Evolutionary conservation across 2,888 invertebrate species (phyloP), one percentile per base, ranked within the genome.

Genomic region (Amaurobius ferox): DNA sequence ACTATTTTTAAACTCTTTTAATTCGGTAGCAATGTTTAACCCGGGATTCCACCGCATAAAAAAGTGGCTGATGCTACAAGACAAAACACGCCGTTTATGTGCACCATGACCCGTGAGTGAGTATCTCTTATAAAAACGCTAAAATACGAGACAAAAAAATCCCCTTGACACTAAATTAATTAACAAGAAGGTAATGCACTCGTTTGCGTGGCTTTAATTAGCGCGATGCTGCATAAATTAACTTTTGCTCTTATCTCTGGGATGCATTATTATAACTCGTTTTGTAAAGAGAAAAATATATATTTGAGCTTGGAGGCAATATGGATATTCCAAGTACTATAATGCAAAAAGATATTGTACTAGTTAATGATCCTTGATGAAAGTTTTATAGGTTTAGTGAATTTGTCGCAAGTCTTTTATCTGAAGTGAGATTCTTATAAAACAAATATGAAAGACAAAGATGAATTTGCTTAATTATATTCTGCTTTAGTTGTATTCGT

Each of bases 111-210:
- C 81, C 61, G 44, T 23, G 23, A 55, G 3, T 55, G 23, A 55
- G 11, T 11, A 55, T 3, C 55, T 3, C 16, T 55, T 23, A 23
- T 55, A 23, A 55, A 55, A 32, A 66, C 32, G 19, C 7, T 35
- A n/a, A 39, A 35, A 76, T n/a, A 62, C 29, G 16, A 35, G n/a
- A 78, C 13, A 74, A 79, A 81, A 81, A 74, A 76, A 40, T 39
- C 71, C 61, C 61, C 76, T 71, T 85, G 83, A 85, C 77, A 77
- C 83, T 85, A 85, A 85, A 85, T 85, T 85, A 85, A 85, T 85
- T 85, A 85, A 74, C 68, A 74, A 72, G 83, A 77, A 85, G 77
- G 72, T 85, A 85, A 72, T 77, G 77, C 64, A 28, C 77, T 85
- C 77, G 71, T 85, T 85, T 85, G 72, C 83, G 72, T 85, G 77